Evolutionary conservation across 2,797 vertebrate species (phyloP).

Genomic region (Acanthis flammea): DNA sequence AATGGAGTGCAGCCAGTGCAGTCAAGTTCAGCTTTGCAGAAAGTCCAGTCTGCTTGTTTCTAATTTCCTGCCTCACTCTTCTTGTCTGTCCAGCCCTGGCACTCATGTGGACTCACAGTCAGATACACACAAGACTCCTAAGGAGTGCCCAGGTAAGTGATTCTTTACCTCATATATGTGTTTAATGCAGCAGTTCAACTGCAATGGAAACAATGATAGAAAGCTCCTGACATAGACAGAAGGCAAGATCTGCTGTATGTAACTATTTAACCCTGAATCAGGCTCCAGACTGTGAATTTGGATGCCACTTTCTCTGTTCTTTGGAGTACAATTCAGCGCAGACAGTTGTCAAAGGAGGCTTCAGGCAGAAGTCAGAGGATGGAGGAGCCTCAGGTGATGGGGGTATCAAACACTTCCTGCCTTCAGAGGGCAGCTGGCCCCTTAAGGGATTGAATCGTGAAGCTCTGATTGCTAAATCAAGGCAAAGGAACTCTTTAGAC

Average conservation of each 20-base stretch:
- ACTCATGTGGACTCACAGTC: background rate
- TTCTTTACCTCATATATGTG: background rate
- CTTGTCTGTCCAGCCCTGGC: background rate
- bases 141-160: background rate
- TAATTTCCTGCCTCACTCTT: background rate
- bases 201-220: background rate
- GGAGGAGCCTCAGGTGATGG: background rate
- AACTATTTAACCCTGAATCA: background rate
- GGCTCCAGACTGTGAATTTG: background rate
- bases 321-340: background rate
- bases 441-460: background rate
- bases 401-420: background rate
- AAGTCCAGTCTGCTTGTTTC: background rate
- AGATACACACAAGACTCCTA: background rate
- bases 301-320: background rate
- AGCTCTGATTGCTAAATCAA: background rate
- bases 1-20: background rate
- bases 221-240: background rate
- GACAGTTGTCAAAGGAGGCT: background rate
- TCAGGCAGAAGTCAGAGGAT: background rate
- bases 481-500: background rate
- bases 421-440: background rate
- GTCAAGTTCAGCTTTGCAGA: background rate
- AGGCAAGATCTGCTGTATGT: background rate
- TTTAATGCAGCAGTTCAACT: background rate